Conservation (phyloP, 2,797 vertebrate species). For the Chlorospingus flavigularis region DNA sequence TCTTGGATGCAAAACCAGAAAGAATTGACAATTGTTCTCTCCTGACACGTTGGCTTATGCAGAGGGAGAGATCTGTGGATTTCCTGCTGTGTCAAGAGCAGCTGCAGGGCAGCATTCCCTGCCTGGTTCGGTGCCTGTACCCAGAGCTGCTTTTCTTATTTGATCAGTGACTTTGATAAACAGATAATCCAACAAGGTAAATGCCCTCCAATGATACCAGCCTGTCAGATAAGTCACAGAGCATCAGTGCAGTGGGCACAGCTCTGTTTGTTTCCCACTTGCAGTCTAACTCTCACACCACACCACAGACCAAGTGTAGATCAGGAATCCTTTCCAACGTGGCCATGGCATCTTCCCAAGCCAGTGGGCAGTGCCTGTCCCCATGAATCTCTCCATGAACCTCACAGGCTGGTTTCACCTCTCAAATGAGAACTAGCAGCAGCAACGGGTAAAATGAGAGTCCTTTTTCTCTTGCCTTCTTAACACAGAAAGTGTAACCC, state of each 20-base stretch:
- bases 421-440: not conserved
- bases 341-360: not conserved
- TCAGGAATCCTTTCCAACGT: rapidly evolving
- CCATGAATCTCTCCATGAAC: not conserved
- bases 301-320: not conserved
- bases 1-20: not conserved
- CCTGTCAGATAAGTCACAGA: not conserved
- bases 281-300: not conserved
- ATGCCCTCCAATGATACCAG: not conserved
- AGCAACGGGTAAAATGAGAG: not conserved
- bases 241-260: not conserved
- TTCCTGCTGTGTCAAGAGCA: not conserved
- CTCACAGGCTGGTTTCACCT: not conserved
- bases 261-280: not conserved
- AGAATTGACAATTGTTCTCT: not conserved
- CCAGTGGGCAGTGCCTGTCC: not conserved
- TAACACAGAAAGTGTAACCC: not conserved
- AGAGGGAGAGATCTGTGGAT: not conserved
- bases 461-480: not conserved
- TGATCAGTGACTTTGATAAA: not conserved
- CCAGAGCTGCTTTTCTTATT: not conserved
- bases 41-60: not conserved
- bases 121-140: not conserved
- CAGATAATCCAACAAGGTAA: not conserved
- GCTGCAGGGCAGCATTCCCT: not conserved